phyloP scores from a whole-genome alignment of 2,797 vertebrate species.

The Caiman crocodilus region DNA sequence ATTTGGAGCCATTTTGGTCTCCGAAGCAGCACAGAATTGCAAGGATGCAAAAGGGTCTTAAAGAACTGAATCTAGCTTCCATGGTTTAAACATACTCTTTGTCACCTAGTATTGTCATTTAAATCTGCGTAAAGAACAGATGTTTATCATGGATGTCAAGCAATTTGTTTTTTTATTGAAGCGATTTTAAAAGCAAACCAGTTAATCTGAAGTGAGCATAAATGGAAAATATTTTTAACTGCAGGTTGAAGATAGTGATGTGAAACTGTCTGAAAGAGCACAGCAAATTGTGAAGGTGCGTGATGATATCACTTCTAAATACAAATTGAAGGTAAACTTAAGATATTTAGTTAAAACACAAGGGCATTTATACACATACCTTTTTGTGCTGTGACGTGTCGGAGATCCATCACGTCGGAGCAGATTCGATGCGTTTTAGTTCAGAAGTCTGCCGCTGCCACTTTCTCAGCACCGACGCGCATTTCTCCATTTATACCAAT shows the following conservation, averaged over 20 bases:
- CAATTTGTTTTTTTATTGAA: not conserved
- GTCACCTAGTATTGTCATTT: not conserved
- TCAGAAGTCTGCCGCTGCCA: too few relatives aligned
- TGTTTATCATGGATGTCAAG: not conserved
- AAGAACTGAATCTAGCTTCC: not conserved
- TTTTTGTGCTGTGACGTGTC: too few relatives aligned
- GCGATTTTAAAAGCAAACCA: fast-evolving
- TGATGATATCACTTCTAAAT: not conserved
- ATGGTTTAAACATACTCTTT: fast-evolving
- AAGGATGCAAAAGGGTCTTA: not conserved
- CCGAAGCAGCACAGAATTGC: not conserved
- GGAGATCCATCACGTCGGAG: too few relatives aligned
- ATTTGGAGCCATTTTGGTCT: not conserved
- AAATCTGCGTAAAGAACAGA: not conserved
- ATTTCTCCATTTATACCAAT: too few relatives aligned
- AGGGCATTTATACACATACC: not conserved
- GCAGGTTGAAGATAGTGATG: conserved; percentile 92
- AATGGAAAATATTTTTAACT: conserved; percentile 47
- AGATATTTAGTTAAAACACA: not conserved
- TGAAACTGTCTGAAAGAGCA: conserved; percentile 91
- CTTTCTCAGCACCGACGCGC: too few relatives aligned
- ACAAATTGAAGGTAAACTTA: conserved; percentile 34
- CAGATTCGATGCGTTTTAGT: too few relatives aligned
- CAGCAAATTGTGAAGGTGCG: conserved; percentile 85
- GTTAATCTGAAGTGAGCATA: not conserved